Evolutionary conservation across 2,113 vertebrate species (phyloP).

Genomic region (Peromyscus maniculatus): DNA sequence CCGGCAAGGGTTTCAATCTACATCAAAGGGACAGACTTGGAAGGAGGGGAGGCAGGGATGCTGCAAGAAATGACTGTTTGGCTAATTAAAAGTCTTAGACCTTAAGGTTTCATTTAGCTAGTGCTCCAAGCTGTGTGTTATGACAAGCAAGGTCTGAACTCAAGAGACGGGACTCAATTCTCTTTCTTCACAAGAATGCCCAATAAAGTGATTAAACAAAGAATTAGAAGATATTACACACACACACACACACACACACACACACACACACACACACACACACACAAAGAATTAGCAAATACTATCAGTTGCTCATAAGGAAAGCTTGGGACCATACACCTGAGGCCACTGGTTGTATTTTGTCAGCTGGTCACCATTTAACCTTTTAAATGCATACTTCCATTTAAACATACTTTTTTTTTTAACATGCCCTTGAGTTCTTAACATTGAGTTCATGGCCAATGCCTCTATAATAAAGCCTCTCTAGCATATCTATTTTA

Average conservation of each 20-base stretch:
- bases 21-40: neutral
- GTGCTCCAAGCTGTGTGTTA: neutral
- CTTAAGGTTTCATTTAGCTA: neutral
- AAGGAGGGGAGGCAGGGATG: neutral
- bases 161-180: neutral
- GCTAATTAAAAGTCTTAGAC: neutral
- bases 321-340: neutral
- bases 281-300: neutral
- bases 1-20: conserved; percentile 19
- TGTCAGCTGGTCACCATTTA: neutral
- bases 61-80: neutral
- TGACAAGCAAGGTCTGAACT: conserved; percentile 17
- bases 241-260: neutral
- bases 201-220: neutral
- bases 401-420: conserved; percentile 14
- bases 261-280: neutral
- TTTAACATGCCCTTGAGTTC: neutral
- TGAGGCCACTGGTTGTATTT: conserved; percentile 20
- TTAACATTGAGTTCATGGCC: neutral
- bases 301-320: neutral
- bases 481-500: neutral
- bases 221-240: neutral
- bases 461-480: neutral
- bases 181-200: neutral
- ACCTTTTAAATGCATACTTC: neutral